Percentiles rank a stretch among this genome's conserved stretches.
Evolutionary conservation across 2,113 vertebrate species (phyloP).

Genomic region (Tupaia tana): DNA sequence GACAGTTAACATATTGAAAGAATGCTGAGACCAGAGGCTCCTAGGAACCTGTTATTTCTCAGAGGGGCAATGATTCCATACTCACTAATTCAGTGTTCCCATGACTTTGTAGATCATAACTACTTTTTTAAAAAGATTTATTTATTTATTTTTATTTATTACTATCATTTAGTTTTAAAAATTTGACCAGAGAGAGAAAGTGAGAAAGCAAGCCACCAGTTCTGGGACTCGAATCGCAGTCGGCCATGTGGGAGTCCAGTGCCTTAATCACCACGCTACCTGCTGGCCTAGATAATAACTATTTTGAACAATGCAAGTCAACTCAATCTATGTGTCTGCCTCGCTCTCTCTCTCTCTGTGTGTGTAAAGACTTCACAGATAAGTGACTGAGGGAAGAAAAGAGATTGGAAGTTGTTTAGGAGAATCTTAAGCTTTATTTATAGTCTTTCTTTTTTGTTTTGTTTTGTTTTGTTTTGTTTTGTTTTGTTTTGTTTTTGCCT

Average conservation of each 20-base stretch:
- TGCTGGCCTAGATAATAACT: not conserved
- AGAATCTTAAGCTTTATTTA: slow-evolving; percentile 11
- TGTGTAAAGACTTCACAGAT: not conserved
- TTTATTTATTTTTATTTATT: too few species aligned
- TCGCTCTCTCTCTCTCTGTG: not conserved
- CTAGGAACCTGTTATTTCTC: not conserved
- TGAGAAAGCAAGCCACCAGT: too few species aligned
- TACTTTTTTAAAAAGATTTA: not conserved
- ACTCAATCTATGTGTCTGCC: not conserved
- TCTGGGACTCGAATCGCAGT: too few species aligned
- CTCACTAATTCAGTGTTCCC: not conserved
- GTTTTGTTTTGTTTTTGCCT: too few species aligned
- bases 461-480: too few species aligned
- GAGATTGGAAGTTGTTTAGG: slow-evolving; percentile 1
- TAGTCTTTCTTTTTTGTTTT: not conserved
- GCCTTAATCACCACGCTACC: too few species aligned
- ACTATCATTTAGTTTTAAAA: too few species aligned
- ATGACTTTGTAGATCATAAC: not conserved
- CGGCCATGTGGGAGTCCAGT: too few species aligned
- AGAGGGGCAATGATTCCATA: not conserved
- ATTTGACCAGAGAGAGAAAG: too few species aligned
- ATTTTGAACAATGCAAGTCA: not conserved
- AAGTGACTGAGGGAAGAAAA: not conserved
- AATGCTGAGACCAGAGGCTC: not conserved
- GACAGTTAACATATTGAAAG: not conserved